Evolutionary conservation across 1,140 invertebrate species (phyloP).

Genomic region (Hycleus cichorii): DNA sequence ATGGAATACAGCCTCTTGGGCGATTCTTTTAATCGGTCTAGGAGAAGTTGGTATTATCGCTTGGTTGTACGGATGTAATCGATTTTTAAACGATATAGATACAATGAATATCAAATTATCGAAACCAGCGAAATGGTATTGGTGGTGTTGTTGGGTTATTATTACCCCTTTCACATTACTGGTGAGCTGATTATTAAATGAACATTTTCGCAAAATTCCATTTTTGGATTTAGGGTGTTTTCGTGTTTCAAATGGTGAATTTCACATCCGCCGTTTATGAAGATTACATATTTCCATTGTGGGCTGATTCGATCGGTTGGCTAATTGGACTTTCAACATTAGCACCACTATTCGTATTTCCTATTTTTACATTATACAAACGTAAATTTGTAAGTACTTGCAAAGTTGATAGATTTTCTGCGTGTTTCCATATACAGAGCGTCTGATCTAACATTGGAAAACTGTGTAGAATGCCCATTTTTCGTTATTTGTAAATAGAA

Average conservation of each 20-base stretch:
- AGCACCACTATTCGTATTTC: slow-evolving; percentile 52
- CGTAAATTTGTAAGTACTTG: slow-evolving; percentile 38
- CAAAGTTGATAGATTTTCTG: too few species aligned
- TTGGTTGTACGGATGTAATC: slow-evolving; percentile 64
- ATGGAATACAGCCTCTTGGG: slow-evolving; percentile 78
- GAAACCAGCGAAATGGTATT: slow-evolving; percentile 44
- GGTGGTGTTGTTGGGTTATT: slow-evolving; percentile 50
- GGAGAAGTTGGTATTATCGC: slow-evolving; percentile 59
- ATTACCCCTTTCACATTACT: slow-evolving; percentile 48
- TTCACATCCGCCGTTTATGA: slow-evolving; percentile 53
- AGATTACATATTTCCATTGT: slow-evolving; percentile 55
- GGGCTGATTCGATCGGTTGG: slow-evolving; percentile 62
- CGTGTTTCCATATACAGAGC: too few species aligned
- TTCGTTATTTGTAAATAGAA: too few species aligned
- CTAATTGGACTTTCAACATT: slow-evolving; percentile 59
- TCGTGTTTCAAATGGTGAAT: slow-evolving; percentile 60
- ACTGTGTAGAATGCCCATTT: too few species aligned
- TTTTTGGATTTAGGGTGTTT: slow-evolving; percentile 49
- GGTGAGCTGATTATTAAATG: slow-evolving; percentile 40
- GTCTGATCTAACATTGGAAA: too few species aligned
- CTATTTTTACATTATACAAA: slow-evolving; percentile 44
- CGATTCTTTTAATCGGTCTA: slow-evolving; percentile 67
- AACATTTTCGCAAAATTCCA: background rate
- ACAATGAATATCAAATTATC: slow-evolving; percentile 47
- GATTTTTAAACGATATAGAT: slow-evolving; percentile 48